These are phyloP conservation scores for Sipha flava DNA, from an alignment of 1,140 invertebrate genomes.

Conservation along the genomic window DNA sequence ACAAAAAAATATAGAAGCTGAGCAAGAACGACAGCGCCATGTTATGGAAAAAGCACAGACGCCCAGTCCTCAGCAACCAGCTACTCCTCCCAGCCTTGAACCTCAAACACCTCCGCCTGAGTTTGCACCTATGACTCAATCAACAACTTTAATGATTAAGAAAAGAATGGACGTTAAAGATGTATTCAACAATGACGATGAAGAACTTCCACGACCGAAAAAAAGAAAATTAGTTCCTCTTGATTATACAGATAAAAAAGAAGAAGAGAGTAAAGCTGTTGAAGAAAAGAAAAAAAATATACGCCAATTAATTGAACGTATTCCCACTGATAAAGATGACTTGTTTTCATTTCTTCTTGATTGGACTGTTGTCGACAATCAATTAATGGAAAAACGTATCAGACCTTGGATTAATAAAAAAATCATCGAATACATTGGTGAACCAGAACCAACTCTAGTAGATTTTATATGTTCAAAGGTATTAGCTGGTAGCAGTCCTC, in stretches of 20 bases:
- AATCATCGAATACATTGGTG: slow-evolving; percentile 98
- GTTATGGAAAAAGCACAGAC: slow-evolving; percentile 3
- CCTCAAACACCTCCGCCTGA: slow-evolving; percentile 30
- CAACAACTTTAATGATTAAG: slow-evolving; percentile 47
- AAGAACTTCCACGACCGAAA: slow-evolving; percentile 47
- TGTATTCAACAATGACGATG: slow-evolving; percentile 85
- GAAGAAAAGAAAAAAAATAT: slow-evolving; percentile 95
- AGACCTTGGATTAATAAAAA: slow-evolving; percentile 99
- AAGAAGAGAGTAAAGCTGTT: slow-evolving; percentile 61
- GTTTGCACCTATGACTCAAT: not conserved
- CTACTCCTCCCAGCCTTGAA: slow-evolving; percentile 6
- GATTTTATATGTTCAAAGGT: slow-evolving; percentile 99
- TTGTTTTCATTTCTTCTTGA: slow-evolving; percentile 90
- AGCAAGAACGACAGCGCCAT: slow-evolving; percentile 23
- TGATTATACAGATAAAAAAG: slow-evolving; percentile 60
- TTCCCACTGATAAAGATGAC: slow-evolving; percentile 93
- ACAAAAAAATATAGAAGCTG: slow-evolving; percentile 28
- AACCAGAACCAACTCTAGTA: slow-evolving; percentile 94
- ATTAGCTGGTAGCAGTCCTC: slow-evolving; percentile 80
- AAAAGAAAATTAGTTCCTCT: slow-evolving; percentile 77
- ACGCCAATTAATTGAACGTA: slow-evolving; percentile 94
- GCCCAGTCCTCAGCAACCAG: not conserved
- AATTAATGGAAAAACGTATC: slow-evolving; percentile 93
- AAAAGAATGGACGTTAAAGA: slow-evolving; percentile 76
- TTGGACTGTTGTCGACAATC: slow-evolving; percentile 76